phyloP scores from a whole-genome alignment of 2,888 invertebrate genomes.

The Epinotia nisella region DNA sequence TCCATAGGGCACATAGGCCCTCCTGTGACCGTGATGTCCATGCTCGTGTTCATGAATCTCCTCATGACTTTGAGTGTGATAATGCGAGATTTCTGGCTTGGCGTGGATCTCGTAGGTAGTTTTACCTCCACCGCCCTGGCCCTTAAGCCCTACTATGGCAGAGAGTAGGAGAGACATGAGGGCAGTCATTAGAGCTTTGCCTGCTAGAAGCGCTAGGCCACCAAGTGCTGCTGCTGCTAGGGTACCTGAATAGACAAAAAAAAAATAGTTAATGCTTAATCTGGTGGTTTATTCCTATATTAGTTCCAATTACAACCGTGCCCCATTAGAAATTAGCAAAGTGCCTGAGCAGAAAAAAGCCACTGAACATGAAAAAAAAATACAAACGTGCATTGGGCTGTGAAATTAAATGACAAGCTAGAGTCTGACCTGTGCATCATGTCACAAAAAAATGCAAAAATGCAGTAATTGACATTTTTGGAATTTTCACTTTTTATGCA shows the following conservation, averaged over 20 bases:
- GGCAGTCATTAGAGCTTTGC: constrained; percentile 93
- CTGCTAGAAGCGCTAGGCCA: constrained; percentile 90
- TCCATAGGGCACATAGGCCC: constrained; percentile 81
- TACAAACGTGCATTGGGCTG: too few species aligned
- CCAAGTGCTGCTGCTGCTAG: constrained; percentile 89
- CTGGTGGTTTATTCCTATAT: too few species aligned
- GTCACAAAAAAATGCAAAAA: too few species aligned
- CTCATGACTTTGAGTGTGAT: constrained; percentile 89
- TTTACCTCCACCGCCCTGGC: constrained; percentile 87
- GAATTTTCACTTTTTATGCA: too few species aligned
- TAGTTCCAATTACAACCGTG: too few species aligned
- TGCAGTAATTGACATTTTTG: too few species aligned
- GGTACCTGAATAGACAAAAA: constrained; percentile 78
- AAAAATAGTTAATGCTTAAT: too few species aligned
- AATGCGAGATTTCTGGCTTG: constrained; percentile 90
- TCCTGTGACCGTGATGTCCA: constrained; percentile 82
- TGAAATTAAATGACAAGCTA: too few species aligned
- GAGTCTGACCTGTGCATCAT: too few species aligned
- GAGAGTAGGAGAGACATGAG: constrained; percentile 91
- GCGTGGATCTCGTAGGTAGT: constrained; percentile 94
- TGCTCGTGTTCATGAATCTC: constrained; percentile 85
- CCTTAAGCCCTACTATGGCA: constrained; percentile 90
- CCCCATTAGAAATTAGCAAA: too few species aligned
- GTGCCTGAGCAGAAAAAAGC: too few species aligned
- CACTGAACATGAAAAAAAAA: too few species aligned